Evolutionary conservation across 2,113 vertebrate species (phyloP).

Genomic region (Litocranius walleri): DNA sequence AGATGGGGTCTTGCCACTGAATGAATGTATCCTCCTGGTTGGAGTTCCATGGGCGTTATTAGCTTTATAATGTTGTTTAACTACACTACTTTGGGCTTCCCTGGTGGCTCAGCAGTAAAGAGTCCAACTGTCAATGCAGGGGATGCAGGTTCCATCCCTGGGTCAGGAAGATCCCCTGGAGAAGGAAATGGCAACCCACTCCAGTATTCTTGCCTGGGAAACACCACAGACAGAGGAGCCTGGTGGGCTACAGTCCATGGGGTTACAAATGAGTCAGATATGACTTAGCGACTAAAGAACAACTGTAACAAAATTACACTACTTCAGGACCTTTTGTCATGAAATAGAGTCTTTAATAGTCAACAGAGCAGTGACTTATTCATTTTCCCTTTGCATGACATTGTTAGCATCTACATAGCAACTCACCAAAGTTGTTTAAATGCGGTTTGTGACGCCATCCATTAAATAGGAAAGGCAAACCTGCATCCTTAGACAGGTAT

Average conservation of each 20-base stretch:
- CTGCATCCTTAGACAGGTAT: background rate
- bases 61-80: background rate
- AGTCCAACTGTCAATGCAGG: background rate
- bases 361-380: background rate
- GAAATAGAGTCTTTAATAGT: background rate
- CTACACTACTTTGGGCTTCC: background rate
- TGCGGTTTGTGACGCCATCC: background rate
- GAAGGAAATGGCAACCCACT: background rate
- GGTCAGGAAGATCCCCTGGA: background rate
- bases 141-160: background rate
- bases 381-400: constrained; percentile 7
- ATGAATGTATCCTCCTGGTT: background rate
- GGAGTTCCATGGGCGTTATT: background rate
- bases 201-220: background rate
- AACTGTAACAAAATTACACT: background rate
- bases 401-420: background rate
- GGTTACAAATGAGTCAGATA: background rate
- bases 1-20: background rate
- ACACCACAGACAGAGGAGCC: background rate
- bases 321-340: background rate
- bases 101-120: background rate
- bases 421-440: background rate
- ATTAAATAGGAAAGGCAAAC: background rate
- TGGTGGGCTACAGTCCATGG: background rate
- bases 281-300: background rate